Percentiles rank a stretch among this genome's conserved stretches.
phyloP scores from a whole-genome alignment of 2,113 vertebrate species.

The Megaceryle maxima region DNA sequence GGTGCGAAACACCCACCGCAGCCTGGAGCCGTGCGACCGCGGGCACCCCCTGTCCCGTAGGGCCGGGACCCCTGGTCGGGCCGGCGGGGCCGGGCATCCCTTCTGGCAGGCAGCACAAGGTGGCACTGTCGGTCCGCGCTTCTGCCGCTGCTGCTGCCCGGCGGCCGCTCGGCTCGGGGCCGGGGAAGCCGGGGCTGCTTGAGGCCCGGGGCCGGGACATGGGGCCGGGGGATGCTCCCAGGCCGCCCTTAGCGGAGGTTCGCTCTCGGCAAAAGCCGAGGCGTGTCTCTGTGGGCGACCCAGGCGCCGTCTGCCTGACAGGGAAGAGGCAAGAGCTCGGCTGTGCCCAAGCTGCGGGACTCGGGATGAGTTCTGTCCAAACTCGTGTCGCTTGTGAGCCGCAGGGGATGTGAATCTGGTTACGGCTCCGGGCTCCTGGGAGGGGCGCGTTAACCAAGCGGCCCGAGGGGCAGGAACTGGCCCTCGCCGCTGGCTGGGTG shows the following conservation, averaged over 20 bases:
- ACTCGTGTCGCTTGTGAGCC: not conserved
- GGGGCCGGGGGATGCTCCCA: fast-evolving
- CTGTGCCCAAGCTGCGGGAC: fast-evolving
- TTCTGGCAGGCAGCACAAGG: not conserved
- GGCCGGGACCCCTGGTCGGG: not conserved
- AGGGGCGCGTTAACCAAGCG: fast-evolving
- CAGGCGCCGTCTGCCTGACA: fast-evolving
- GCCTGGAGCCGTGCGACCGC: no score
- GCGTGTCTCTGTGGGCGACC: fast-evolving
- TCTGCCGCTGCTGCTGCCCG: not conserved
- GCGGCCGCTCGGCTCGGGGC: not conserved
- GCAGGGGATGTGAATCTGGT: fast-evolving
- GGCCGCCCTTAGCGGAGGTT: not conserved
- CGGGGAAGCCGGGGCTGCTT: not conserved
- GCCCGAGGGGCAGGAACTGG: fast-evolving
- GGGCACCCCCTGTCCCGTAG: not conserved
- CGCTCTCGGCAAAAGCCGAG: no score
- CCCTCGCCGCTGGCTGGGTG: fast-evolving
- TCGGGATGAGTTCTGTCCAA: not conserved
- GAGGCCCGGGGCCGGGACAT: not conserved
- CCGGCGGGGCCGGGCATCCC: not conserved
- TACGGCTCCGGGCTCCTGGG: fast-evolving
- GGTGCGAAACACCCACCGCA: not conserved
- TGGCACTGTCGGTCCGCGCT: conserved; percentile 46
- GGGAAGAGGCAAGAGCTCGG: fast-evolving